Base-by-base conservation (phyloP, 2,113 vertebrate species). In the Tautogolabrus adspersus region DNA sequence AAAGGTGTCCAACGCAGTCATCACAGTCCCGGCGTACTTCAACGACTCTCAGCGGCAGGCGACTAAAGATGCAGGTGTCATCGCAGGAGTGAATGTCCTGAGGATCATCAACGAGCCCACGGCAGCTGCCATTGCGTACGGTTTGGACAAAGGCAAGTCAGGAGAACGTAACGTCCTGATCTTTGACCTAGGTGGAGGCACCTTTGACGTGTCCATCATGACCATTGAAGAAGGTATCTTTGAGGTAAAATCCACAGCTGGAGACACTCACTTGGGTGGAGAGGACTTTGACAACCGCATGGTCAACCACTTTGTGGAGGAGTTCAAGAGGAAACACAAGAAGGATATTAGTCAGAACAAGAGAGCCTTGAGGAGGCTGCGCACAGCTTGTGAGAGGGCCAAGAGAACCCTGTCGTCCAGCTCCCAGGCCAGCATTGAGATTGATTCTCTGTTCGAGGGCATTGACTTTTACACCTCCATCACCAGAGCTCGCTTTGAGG, bases 321-420 rank as follows among this genome's bases (percentile, higher is more conserved):
- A 97, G 21, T 97, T 97, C 91, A 97, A 97, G 67, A 94, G 95
- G 61, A 97, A 97, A 68, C 94, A 96, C 87, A 97, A 96, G 95
- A 97, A 97, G 58, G 96, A 97, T 88, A 96, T 97, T 82, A 96
- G 93, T 0, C 95, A 96, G 79, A 97, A 96, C 90, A 97, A 97
- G 87, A 90, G 95, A 40, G 95, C 96, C 0, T 92, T 97, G 47
- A 94, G 96, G 1, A 95, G 96, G 2, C 95, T 97, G 6, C 95
- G 95, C 34, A 97, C 96, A 0, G 96, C 96, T 0, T 97, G 96
- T 21, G 96, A 97, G 84, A 94, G 96, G 3, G 95, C 96, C 6
- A 97, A 97, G 93, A 93, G 96, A 8, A 96, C 96, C 0, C 93
- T 97, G 6, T 96, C 95, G 0, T 97, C 96, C 19, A 96, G 95